Percentiles rank a stretch among this genome's conserved stretches.
Conservation (phyloP, 2,113 vertebrate species). For the Poeciliopsis prolifica region DNA sequence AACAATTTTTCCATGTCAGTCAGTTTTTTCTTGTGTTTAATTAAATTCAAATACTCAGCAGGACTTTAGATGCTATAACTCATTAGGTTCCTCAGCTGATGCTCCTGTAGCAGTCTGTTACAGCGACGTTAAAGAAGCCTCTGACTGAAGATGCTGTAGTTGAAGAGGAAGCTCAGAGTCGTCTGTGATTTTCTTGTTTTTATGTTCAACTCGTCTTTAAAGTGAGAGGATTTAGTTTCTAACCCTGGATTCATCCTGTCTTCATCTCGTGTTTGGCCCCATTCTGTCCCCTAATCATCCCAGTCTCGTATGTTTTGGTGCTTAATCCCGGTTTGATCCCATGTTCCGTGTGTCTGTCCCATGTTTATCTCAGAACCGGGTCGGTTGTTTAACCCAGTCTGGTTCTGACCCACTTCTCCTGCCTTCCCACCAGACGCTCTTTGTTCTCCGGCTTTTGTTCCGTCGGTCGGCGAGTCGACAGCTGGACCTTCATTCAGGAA, state of each 20-base stretch:
- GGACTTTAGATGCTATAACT: too few relatives aligned
- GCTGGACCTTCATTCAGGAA: background rate
- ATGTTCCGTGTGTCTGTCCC: background rate
- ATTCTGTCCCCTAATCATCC: background rate
- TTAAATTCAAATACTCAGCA: too few relatives aligned
- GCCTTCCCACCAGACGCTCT: constrained; percentile 18
- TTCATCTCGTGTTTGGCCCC: background rate
- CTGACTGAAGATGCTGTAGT: too few relatives aligned
- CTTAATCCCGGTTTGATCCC: background rate
- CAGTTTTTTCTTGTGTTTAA: too few relatives aligned
- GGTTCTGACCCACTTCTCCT: background rate
- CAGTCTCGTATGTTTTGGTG: background rate
- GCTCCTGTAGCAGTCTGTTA: too few relatives aligned
- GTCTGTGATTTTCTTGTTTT: too few relatives aligned
- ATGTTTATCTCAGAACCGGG: background rate
- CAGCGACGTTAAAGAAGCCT: too few relatives aligned
- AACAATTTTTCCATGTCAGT: too few relatives aligned
- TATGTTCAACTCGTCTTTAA: too few relatives aligned
- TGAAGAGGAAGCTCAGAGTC: too few relatives aligned
- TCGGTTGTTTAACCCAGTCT: background rate
- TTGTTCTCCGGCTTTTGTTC: constrained; percentile 28
- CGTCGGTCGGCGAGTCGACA: background rate
- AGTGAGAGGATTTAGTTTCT: too few relatives aligned
- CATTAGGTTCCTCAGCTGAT: too few relatives aligned
- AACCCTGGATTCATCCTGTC: background rate